Conservation (phyloP, 2,888 invertebrate genomes). For the Campopleginae sp. region DNA sequence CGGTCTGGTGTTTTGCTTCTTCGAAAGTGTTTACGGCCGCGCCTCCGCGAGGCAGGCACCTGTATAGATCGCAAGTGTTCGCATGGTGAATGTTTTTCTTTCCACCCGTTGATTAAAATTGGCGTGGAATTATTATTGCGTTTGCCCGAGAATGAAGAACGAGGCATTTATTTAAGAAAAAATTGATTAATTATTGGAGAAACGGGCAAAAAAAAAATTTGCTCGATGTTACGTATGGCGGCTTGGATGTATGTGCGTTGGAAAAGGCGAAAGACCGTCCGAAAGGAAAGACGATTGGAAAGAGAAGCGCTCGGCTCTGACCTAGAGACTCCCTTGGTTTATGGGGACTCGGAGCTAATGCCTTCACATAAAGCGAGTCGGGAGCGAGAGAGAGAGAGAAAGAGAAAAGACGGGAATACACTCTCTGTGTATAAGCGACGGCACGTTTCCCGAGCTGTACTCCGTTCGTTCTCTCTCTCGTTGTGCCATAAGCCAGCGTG, state of each 20-base stretch:
- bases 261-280: slow-evolving; percentile 25
- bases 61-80: background rate
- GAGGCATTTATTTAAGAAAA: background rate
- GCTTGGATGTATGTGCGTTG: slow-evolving; percentile 1
- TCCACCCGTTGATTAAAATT: background rate
- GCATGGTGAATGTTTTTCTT: background rate
- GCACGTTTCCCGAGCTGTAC: slow-evolving; percentile 58
- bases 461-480: slow-evolving; percentile 24
- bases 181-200: background rate
- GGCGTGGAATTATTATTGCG: background rate
- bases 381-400: slow-evolving; percentile 48
- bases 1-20: slow-evolving; percentile 14
- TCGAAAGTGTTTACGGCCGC: slow-evolving; percentile 41
- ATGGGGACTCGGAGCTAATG: slow-evolving; percentile 77
- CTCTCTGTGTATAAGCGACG: slow-evolving; percentile 15
- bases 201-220: background rate
- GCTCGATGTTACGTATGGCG: slow-evolving; percentile 15
- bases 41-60: background rate
- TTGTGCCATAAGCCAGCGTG: slow-evolving; percentile 37
- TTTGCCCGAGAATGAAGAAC: background rate
- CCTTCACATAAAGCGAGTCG: slow-evolving; percentile 71
- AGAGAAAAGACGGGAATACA: slow-evolving; percentile 21
- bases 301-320: slow-evolving; percentile 72
- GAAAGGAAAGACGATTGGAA: slow-evolving; percentile 31
- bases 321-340: slow-evolving; percentile 81